These are phyloP conservation scores for Diaphora mendica DNA, from an alignment of 2,888 invertebrate genomes.

Conservation along the genomic window DNA sequence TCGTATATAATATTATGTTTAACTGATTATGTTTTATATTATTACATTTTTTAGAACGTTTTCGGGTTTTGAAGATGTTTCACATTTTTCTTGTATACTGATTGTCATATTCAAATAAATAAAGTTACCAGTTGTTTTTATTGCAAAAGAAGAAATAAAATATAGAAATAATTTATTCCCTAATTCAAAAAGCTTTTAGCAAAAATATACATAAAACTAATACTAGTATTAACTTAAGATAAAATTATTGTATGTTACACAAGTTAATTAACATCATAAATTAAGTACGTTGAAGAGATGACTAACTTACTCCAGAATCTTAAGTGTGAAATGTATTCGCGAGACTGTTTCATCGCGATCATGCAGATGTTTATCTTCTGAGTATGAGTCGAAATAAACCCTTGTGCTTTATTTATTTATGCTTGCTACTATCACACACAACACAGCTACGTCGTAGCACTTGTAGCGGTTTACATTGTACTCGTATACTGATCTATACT, in stretches of 20 bases:
- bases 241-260: not conserved
- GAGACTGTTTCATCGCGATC: conserved; percentile 15
- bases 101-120: too few species aligned
- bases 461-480: conserved; percentile 6
- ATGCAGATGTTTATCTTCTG: conserved; percentile 22
- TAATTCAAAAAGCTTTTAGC: not conserved
- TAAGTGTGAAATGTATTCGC: conserved; percentile 4
- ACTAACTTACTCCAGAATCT: conserved; percentile 1
- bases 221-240: not conserved
- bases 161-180: not conserved
- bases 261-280: conserved; percentile 4
- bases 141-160: not conserved
- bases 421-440: conserved; percentile 8
- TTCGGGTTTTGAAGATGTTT: too few species aligned
- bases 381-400: conserved; percentile 15
- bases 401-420: conserved; percentile 4
- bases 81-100: too few species aligned
- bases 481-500: too few species aligned
- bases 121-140: too few species aligned
- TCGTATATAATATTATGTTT: conserved; percentile 11
- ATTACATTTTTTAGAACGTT: too few species aligned
- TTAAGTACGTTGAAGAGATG: not conserved
- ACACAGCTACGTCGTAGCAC: conserved; percentile 14
- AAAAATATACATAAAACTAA: not conserved
- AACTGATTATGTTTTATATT: conserved; percentile 3